phyloP scores from a whole-genome alignment of 2,113 vertebrate genomes.

The Sinosuthora webbiana region DNA sequence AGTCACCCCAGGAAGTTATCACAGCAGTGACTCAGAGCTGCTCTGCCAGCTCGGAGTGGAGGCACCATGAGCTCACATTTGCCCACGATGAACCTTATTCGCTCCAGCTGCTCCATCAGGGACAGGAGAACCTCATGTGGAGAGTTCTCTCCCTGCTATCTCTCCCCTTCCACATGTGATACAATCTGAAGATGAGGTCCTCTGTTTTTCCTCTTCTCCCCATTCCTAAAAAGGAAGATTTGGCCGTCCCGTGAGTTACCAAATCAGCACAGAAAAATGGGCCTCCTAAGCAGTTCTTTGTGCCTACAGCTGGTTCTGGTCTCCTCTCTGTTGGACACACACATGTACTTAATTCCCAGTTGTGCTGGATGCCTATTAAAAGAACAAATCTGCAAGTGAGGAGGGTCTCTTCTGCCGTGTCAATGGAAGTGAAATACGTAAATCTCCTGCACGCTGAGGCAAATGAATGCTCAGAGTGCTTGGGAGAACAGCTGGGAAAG shows the following conservation, averaged over 20 bases:
- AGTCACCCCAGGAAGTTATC: not conserved
- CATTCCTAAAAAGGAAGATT: slow-evolving; percentile 64
- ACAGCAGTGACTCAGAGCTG: not conserved
- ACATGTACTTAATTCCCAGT: slow-evolving; percentile 52
- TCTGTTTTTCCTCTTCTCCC: slow-evolving; percentile 17
- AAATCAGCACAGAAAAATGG: slow-evolving; percentile 59
- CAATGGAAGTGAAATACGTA: slow-evolving; percentile 25
- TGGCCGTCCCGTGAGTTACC: slow-evolving; percentile 18
- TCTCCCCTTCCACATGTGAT: not conserved
- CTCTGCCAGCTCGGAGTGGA: slow-evolving; percentile 16
- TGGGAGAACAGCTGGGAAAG: slow-evolving; percentile 42
- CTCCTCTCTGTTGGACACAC: slow-evolving; percentile 59
- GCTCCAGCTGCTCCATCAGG: slow-evolving; percentile 41
- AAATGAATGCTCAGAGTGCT: not conserved
- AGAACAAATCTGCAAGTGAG: slow-evolving; percentile 41
- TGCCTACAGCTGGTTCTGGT: slow-evolving; percentile 61
- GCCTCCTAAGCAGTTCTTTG: slow-evolving; percentile 55
- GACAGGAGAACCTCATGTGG: slow-evolving; percentile 11
- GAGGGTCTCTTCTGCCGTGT: slow-evolving; percentile 20
- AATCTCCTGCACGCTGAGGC: slow-evolving; percentile 15
- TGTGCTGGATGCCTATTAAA: slow-evolving; percentile 55
- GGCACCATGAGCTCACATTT: slow-evolving; percentile 26
- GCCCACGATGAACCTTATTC: slow-evolving; percentile 9
- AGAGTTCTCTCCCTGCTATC: slow-evolving; percentile 14
- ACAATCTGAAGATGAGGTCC: slow-evolving; percentile 39